phyloP scores from a whole-genome alignment of 2,797 vertebrate species.

The Caiman crocodilus region DNA sequence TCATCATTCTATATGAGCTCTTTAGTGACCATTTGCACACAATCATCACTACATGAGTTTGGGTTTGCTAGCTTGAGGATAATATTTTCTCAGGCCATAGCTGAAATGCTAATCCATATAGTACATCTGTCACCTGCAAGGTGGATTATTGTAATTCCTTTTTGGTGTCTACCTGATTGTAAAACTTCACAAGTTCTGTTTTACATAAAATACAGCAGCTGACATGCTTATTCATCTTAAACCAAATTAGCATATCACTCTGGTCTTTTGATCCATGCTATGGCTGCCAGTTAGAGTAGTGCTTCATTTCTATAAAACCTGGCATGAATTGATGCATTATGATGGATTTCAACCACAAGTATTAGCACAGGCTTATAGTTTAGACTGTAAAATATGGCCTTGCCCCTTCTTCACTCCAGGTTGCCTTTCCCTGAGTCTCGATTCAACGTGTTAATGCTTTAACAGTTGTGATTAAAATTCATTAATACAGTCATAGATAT shows the following conservation, averaged over 20 bases:
- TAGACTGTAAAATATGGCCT: slow-evolving; percentile 49
- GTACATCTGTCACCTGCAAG: slow-evolving; percentile 61
- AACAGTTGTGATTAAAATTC: slow-evolving; percentile 27
- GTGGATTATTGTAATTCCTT: slow-evolving; percentile 71
- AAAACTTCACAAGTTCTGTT: slow-evolving; percentile 66
- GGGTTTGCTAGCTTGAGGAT: slow-evolving; percentile 24
- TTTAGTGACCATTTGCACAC: neutral
- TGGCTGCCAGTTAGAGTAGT: slow-evolving; percentile 45
- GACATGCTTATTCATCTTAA: slow-evolving; percentile 67
- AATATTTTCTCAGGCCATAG: slow-evolving; percentile 47
- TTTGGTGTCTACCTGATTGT: slow-evolving; percentile 61
- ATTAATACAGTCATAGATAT: slow-evolving; percentile 24
- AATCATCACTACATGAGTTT: neutral
- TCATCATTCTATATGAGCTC: neutral
- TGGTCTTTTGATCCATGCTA: slow-evolving; percentile 64
- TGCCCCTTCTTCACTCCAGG: slow-evolving; percentile 18
- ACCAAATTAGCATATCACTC: slow-evolving; percentile 64
- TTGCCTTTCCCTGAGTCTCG: slow-evolving; percentile 42
- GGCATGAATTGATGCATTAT: slow-evolving; percentile 16
- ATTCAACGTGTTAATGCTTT: slow-evolving; percentile 13
- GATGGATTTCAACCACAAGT: slow-evolving; percentile 36
- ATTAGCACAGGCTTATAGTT: slow-evolving; percentile 44
- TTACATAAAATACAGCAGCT: slow-evolving; percentile 49
- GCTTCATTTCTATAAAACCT: neutral
- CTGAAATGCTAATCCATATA: slow-evolving; percentile 54